Base-by-base conservation (phyloP, 2,113 vertebrate genomes). In the Strigops habroptila region DNA sequence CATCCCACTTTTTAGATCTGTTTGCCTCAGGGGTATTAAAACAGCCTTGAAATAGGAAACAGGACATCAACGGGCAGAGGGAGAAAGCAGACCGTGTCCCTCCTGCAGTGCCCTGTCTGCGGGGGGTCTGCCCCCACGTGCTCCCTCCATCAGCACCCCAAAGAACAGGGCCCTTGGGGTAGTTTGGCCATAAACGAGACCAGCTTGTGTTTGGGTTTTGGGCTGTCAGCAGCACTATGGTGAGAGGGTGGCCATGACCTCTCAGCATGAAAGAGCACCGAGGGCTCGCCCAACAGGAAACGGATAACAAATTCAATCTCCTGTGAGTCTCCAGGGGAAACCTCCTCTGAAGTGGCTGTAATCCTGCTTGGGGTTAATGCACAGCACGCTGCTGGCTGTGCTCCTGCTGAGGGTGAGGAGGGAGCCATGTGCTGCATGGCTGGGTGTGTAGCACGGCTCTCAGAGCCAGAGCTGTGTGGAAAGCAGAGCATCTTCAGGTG, bases 211-310 rank as follows among this genome's bases (percentile, higher is more conserved):
- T 31, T 73, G 71, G 53, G 48, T 21, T 64, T 46, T 11, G 67
- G 48, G 39, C 51, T 63, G 69, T 69, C 1, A 1, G 81, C 57
- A 74, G 49, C 0, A 3, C 69, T 59, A 19, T 0, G 0, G 48
- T 86, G 87, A 51, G 55, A 65, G 64, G 28, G 39, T 3, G 7
- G 67, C 55, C 8, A 3, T 51, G 82, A 68, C 57, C 39, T 60
- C 63, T 64, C 67, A 41, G 75, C 0, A 0, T 64, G 75, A 69
- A 73, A 77, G 62, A 82, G 23, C 0, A 0, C 39, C 0, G 0
- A 75, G 70, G 33, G 24, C 60, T 75, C 1, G 0, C 22, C 1
- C 0, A 69, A 23, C 14, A 86, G 83, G 49, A 86, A 71, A 44
- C 0, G 0, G 55, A 18, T 63, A 86, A 70, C 39, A 70, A 70